Percentiles rank a stretch among this genome's conserved stretches.
Conservation (phyloP, 2,113 vertebrate species). For the Cisticola juncidis region DNA sequence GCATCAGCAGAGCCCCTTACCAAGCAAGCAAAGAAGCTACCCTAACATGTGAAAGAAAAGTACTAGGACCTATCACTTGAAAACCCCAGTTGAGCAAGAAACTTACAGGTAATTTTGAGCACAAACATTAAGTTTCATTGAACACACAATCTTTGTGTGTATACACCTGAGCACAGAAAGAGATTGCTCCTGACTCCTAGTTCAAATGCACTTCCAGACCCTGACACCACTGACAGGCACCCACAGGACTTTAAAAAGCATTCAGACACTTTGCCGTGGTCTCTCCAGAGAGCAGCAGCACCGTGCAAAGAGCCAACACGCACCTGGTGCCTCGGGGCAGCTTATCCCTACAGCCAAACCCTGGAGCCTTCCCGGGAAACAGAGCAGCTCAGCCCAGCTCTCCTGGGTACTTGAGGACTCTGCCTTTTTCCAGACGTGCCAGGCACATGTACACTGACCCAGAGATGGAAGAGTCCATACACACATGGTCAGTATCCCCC, state of each 20-base stretch:
- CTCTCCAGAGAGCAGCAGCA: neutral
- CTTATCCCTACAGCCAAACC: neutral
- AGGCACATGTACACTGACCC: neutral
- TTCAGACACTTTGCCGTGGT: neutral
- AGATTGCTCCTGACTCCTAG: neutral
- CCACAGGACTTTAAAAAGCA: neutral
- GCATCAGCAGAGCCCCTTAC: neutral
- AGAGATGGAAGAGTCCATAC: neutral
- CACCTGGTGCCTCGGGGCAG: neutral
- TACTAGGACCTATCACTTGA: neutral
- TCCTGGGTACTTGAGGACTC: neutral
- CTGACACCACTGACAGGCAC: neutral
- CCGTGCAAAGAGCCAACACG: neutral
- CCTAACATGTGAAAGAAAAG: fast-evolving
- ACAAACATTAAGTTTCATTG: neutral
- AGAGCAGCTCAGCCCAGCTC: neutral
- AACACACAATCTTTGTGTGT: neutral
- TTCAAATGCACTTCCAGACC: neutral
- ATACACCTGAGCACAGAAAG: neutral
- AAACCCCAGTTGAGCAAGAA: neutral
- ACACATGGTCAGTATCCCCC: neutral
- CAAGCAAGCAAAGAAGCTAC: neutral
- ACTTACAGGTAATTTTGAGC: neutral
- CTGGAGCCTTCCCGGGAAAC: neutral
- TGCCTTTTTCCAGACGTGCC: neutral